Percentiles rank a stretch among this genome's conserved stretches.
These are phyloP conservation scores for Subacronicta megacephala DNA, from an alignment of 2,888 invertebrate species.

Conservation along the genomic window DNA sequence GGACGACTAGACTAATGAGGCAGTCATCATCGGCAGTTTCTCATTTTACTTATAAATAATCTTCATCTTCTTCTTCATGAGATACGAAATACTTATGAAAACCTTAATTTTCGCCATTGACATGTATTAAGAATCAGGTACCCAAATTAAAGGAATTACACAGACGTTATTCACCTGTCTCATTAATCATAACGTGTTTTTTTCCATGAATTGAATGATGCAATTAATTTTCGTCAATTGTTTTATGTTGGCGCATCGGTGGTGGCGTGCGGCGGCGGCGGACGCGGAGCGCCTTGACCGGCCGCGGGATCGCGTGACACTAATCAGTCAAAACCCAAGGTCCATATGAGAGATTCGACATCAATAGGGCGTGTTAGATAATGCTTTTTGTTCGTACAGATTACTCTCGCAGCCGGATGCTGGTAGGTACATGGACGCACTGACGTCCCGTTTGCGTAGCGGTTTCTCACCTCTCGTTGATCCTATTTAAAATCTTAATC, in stretches of 20 bases:
- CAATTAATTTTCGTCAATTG: slow-evolving; percentile 52
- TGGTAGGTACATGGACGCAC: neutral
- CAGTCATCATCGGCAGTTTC: too few relatives aligned
- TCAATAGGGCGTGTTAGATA: slow-evolving; percentile 44
- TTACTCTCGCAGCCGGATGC: slow-evolving; percentile 26
- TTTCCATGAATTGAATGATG: slow-evolving; percentile 36
- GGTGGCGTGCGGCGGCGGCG: slow-evolving; percentile 31
- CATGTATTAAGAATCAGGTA: slow-evolving; percentile 5
- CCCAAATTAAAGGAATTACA: slow-evolving; percentile 27
- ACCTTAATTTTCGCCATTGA: slow-evolving; percentile 11
- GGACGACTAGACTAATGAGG: too few relatives aligned
- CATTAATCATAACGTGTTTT: slow-evolving; percentile 46
- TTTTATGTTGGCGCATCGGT: slow-evolving; percentile 21
- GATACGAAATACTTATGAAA: neutral
- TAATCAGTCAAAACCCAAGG: slow-evolving; percentile 49
- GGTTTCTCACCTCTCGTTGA: too few relatives aligned
- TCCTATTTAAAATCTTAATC: too few relatives aligned
- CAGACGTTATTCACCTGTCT: slow-evolving; percentile 19
- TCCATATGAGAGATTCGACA: slow-evolving; percentile 55
- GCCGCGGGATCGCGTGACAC: slow-evolving; percentile 48
- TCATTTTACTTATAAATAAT: too few relatives aligned
- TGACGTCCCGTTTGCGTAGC: too few relatives aligned
- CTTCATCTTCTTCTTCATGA: neutral
- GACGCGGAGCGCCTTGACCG: slow-evolving; percentile 48
- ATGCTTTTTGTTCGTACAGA: slow-evolving; percentile 36